A percentile compares a stretch with the other conserved stretches of the same genome.
These are phyloP conservation scores for Pluvianellus socialis DNA, from an alignment of 2,113 vertebrate genomes.

Conservation along the genomic window DNA sequence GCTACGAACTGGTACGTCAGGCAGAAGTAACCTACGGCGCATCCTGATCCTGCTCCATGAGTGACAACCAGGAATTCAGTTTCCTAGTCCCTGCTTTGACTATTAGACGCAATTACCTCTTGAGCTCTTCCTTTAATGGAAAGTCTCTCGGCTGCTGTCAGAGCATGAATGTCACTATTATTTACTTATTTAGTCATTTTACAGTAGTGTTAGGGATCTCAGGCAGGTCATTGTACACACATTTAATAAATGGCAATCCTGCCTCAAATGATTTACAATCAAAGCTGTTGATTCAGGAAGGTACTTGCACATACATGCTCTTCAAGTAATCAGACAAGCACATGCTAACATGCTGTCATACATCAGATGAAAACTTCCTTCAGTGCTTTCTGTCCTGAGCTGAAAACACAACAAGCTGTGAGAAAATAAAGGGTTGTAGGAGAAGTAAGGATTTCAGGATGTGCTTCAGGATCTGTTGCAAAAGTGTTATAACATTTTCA, in stretches of 20 bases:
- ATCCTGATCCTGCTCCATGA: background rate
- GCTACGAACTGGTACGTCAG: background rate
- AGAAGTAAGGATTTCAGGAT: background rate
- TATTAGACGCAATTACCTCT: constrained; percentile 8
- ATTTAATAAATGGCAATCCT: constrained; percentile 30
- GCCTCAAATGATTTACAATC: constrained; percentile 23
- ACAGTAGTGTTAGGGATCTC: background rate
- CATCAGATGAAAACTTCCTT: background rate
- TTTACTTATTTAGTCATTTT: constrained; percentile 58
- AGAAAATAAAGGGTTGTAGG: background rate
- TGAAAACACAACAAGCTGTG: background rate
- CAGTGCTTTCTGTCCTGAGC: background rate
- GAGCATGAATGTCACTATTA: constrained; percentile 19
- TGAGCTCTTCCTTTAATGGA: constrained; percentile 37
- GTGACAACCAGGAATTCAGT: background rate
- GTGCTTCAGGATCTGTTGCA: background rate
- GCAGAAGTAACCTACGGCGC: background rate
- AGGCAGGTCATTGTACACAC: background rate
- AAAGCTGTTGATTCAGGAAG: constrained; percentile 29
- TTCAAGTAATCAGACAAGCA: constrained; percentile 6
- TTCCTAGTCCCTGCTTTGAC: background rate
- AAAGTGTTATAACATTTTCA: background rate
- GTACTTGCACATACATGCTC: background rate
- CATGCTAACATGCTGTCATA: background rate
- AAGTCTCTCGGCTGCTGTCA: constrained; percentile 33